These are phyloP conservation scores for Trachelipus rathkii DNA, from an alignment of 1,140 invertebrate genomes.

Conservation along the genomic window DNA sequence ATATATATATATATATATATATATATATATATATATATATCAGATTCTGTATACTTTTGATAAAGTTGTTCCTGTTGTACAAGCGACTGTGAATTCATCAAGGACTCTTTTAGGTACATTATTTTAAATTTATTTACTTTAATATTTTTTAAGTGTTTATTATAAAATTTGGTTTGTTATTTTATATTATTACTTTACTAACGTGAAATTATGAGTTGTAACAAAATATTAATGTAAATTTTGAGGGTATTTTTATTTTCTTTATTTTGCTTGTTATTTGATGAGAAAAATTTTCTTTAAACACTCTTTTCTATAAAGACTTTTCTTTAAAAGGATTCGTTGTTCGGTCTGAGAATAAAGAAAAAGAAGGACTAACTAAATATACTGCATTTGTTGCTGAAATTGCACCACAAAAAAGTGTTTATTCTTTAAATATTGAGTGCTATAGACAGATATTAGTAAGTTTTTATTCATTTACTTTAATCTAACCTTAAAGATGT, in stretches of 20 bases:
- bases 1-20: constrained; percentile 16
- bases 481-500: too few species aligned
- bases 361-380: constrained; percentile 29
- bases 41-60: constrained; percentile 61
- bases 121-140: background rate
- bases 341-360: background rate
- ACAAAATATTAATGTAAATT: too few species aligned
- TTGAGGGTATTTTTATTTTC: too few species aligned
- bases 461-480: background rate
- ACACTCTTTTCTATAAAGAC: too few species aligned
- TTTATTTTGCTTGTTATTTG: too few species aligned
- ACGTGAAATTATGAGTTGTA: too few species aligned
- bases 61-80: constrained; percentile 63
- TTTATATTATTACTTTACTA: too few species aligned
- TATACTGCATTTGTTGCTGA: constrained; percentile 36
- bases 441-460: constrained; percentile 37
- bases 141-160: background rate
- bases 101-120: constrained; percentile 58
- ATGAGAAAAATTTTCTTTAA: too few species aligned
- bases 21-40: constrained; percentile 46
- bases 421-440: constrained; percentile 39
- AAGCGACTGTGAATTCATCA: constrained; percentile 69
- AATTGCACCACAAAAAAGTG: constrained; percentile 37
- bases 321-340: constrained; percentile 18
- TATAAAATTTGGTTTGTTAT: too few species aligned